A percentile compares a stretch with the other conserved stretches of the same genome.
These are phyloP conservation scores for Pandemis corylana DNA, from an alignment of 2,888 invertebrate genomes.

Conservation along the genomic window DNA sequence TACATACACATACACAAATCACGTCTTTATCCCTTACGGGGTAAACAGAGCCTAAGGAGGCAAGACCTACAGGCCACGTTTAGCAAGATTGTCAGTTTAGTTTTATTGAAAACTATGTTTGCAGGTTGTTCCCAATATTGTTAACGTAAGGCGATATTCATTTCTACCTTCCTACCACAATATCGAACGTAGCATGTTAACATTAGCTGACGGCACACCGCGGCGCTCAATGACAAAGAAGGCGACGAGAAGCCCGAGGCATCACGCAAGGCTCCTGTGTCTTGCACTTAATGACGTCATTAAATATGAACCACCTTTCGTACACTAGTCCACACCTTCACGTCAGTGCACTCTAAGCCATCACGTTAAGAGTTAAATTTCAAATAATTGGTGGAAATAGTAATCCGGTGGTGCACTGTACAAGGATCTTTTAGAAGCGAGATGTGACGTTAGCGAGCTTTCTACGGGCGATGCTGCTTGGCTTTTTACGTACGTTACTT, in stretches of 20 bases:
- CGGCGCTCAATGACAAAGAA: slow-evolving; percentile 55
- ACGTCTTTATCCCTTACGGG: no score
- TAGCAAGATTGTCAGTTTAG: no score
- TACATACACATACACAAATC: no score
- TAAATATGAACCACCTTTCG: slow-evolving; percentile 74
- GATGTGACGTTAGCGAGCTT: slow-evolving; percentile 28
- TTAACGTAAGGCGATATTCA: not conserved
- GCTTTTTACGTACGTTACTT: not conserved
- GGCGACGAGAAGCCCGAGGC: slow-evolving; percentile 56
- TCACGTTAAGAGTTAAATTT: slow-evolving; percentile 4
- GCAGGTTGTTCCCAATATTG: not conserved
- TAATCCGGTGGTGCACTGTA: slow-evolving; percentile 17
- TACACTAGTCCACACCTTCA: slow-evolving; percentile 35
- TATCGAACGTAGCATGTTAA: slow-evolving; percentile 35
- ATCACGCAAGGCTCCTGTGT: slow-evolving; percentile 63
- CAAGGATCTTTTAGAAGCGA: slow-evolving; percentile 41
- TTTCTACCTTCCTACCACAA: slow-evolving; percentile 29
- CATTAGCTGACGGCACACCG: slow-evolving; percentile 24
- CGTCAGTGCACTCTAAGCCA: slow-evolving; percentile 45
- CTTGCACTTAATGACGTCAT: slow-evolving; percentile 80
- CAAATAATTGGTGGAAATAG: not conserved
- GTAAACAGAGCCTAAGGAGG: no score
- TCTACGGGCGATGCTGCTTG: slow-evolving; percentile 27
- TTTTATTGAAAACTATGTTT: no score
- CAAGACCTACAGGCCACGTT: no score